A percentile compares a stretch with the other conserved stretches of the same genome.
Conservation (phyloP, 2,113 vertebrate genomes). For the Phalacrocorax aristotelis region DNA sequence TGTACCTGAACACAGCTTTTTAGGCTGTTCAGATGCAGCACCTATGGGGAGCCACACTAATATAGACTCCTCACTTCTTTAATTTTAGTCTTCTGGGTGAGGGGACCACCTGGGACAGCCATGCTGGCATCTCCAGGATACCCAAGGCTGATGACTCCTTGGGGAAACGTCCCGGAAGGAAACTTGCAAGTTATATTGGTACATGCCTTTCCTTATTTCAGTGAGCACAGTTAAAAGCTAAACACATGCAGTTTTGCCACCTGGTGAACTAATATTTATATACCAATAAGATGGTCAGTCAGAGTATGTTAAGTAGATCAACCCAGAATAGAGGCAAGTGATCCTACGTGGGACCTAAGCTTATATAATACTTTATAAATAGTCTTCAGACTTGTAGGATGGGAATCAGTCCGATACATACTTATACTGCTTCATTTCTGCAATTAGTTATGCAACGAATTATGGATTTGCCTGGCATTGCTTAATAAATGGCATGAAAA, state of each 20-base stretch:
- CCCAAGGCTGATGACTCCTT: not conserved
- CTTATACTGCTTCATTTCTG: not conserved
- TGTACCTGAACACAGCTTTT: not conserved
- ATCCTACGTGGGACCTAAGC: not conserved
- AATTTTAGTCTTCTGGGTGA: not conserved
- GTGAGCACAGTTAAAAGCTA: not conserved
- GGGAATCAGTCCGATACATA: not conserved
- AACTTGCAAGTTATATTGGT: not conserved
- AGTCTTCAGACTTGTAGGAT: not conserved
- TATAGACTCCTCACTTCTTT: accelerated
- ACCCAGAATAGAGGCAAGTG: not conserved
- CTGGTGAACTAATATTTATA: not conserved
- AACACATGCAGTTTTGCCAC: not conserved
- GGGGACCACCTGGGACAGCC: not conserved
- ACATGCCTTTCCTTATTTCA: not conserved
- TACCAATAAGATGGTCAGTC: not conserved
- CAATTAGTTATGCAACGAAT: not conserved
- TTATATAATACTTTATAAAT: not conserved
- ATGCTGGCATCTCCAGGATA: not conserved
- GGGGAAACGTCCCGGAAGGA: not conserved
- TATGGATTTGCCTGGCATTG: not conserved
- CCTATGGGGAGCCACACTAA: not conserved
- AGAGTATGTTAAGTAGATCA: not conserved
- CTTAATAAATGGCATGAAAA: not conserved
- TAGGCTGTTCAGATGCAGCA: not conserved